Conservation (phyloP, 2,797 vertebrate genomes). For the Eulemur coronatus region DNA sequence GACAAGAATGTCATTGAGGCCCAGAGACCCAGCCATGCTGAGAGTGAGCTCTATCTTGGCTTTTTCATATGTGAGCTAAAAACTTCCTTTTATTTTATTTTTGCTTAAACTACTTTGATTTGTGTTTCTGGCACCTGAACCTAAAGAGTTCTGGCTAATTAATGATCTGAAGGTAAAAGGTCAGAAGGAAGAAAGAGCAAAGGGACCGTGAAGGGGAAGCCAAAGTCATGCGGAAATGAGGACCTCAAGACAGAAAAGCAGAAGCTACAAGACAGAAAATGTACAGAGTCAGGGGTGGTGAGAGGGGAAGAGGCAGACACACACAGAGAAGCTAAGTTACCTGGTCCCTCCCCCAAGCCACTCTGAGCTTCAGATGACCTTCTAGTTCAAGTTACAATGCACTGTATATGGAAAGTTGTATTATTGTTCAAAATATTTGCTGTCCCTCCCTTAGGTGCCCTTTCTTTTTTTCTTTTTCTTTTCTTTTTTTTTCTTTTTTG, state of each 20-base stretch:
- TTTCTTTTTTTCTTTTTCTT: background rate
- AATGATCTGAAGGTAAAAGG: background rate
- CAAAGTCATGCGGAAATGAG: background rate
- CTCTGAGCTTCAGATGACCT: background rate
- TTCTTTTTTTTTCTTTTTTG: too few species aligned
- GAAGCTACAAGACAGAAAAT: background rate
- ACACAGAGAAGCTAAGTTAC: background rate
- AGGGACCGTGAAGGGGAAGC: background rate
- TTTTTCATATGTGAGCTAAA: background rate
- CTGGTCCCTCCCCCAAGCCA: background rate
- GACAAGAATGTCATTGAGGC: background rate
- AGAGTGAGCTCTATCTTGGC: background rate
- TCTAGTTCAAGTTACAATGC: background rate
- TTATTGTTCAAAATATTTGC: slow-evolving; percentile 26
- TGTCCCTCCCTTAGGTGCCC: background rate
- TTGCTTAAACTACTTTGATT: background rate
- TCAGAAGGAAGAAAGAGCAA: background rate
- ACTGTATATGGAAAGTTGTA: background rate
- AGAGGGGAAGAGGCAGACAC: background rate
- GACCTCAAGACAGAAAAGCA: background rate
- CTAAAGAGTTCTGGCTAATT: background rate
- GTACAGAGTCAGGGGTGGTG: background rate
- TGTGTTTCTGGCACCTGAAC: background rate
- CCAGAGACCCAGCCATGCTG: background rate
- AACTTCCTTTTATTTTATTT: background rate